Evolutionary conservation across 2,888 invertebrate species (phyloP).

Genomic region (Drosophila engyochracea): DNA sequence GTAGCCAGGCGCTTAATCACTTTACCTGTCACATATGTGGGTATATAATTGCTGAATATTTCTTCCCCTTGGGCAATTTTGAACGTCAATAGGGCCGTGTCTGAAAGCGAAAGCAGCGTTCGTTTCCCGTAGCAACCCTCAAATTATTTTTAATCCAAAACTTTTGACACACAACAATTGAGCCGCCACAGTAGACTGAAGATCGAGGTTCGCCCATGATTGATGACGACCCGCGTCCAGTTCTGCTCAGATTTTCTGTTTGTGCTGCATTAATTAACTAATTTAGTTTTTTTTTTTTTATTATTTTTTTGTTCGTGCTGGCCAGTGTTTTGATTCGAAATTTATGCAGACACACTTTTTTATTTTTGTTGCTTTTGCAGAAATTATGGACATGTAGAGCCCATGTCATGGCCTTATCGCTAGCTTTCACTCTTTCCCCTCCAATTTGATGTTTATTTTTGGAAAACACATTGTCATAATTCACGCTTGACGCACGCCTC

Average conservation of each 20-base stretch:
- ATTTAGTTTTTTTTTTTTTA: slow-evolving; percentile 49
- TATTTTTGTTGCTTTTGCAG: slow-evolving; percentile 46
- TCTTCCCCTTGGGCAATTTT: slow-evolving; percentile 57
- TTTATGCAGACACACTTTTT: slow-evolving; percentile 64
- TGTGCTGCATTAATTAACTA: slow-evolving; percentile 79
- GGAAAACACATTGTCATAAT: slow-evolving; percentile 65
- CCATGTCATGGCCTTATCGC: slow-evolving; percentile 63
- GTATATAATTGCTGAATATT: slow-evolving; percentile 74
- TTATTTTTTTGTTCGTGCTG: slow-evolving; percentile 60
- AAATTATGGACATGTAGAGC: slow-evolving; percentile 65
- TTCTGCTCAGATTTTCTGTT: slow-evolving; percentile 37
- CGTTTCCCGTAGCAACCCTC: slow-evolving; percentile 14
- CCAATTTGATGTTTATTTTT: slow-evolving; percentile 24
- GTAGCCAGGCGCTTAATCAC: slow-evolving; percentile 63
- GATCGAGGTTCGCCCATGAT: slow-evolving; percentile 53
- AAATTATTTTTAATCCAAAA: slow-evolving; percentile 40
- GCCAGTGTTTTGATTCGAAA: slow-evolving; percentile 42
- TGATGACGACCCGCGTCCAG: slow-evolving; percentile 70
- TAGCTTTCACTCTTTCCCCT: slow-evolving; percentile 69
- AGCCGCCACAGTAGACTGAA: slow-evolving; percentile 31
- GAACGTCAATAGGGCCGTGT: slow-evolving; percentile 59
- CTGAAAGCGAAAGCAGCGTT: slow-evolving; percentile 69
- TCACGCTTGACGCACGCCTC: slow-evolving; percentile 57
- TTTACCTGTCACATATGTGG: slow-evolving; percentile 72
- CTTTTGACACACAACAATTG: slow-evolving; percentile 63